Evolutionary conservation across 2,113 vertebrate genomes (phyloP).

Genomic region (Manacus vitellinus): DNA sequence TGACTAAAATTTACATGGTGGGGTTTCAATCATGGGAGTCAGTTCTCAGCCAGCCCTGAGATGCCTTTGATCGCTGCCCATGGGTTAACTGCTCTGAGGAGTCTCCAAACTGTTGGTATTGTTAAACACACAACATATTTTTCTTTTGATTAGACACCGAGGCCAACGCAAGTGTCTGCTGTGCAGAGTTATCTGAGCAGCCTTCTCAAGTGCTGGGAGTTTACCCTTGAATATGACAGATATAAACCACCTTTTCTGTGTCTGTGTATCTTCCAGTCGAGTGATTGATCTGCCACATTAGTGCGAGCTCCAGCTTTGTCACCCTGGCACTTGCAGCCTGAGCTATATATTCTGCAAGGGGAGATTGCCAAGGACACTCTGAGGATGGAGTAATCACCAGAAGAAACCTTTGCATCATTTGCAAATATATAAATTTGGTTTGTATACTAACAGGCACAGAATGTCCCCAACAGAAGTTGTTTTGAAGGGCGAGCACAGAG

Average conservation of each 20-base stretch:
- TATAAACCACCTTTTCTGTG: conserved; percentile 60
- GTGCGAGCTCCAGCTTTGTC: conserved; percentile 26
- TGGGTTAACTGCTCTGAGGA: conserved; percentile 23
- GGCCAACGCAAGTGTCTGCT: conserved; percentile 60
- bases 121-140: conserved; percentile 69
- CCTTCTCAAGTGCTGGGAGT: not conserved
- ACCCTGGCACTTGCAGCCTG: conserved; percentile 7
- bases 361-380: conserved; percentile 7
- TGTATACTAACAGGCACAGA: not conserved
- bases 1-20: conserved; percentile 31
- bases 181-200: conserved; percentile 45
- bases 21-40: not conserved
- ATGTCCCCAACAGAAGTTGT: not conserved
- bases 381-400: not conserved
- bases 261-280: conserved; percentile 53
- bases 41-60: not conserved
- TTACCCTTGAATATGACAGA: conserved; percentile 77
- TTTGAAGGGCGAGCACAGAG: not conserved
- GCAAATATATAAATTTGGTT: not conserved
- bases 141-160: conserved; percentile 61
- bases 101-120: conserved; percentile 30
- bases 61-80: conserved; percentile 12
- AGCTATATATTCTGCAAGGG: not conserved
- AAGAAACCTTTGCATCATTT: not conserved
- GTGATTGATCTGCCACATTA: conserved; percentile 66